Percentiles rank a stretch among this genome's conserved stretches.
Conservation (phyloP, 2,888 invertebrate species). For the Augochlorella aurata region DNA sequence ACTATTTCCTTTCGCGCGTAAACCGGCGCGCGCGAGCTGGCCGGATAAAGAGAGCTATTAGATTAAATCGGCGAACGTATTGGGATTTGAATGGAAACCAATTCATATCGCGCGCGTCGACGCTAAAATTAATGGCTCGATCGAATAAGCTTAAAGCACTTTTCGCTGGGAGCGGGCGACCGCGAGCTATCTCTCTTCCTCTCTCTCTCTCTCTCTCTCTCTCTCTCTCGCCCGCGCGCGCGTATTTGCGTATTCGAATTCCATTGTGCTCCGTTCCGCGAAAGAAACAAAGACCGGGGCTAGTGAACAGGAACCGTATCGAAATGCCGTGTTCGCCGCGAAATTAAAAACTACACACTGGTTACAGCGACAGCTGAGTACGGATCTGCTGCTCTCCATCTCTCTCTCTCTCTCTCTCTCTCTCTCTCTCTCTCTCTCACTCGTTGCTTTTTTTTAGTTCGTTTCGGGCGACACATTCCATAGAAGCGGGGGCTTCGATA, state of each 20-base stretch:
- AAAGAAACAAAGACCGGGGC: constrained; percentile 34
- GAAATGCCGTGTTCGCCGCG: constrained; percentile 64
- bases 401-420: not conserved
- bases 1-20: constrained; percentile 50
- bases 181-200: not conserved
- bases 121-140: constrained; percentile 47
- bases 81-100: constrained; percentile 47
- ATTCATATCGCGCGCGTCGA: constrained; percentile 31
- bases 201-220: not conserved
- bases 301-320: constrained; percentile 22
- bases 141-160: constrained; percentile 58
- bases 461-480: constrained; percentile 49
- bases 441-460: constrained; percentile 30
- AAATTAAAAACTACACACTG: constrained; percentile 69
- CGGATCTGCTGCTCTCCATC: not conserved
- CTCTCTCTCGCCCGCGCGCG: not conserved
- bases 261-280: constrained; percentile 31
- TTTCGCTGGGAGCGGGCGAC: constrained; percentile 33
- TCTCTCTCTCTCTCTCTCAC: not conserved
- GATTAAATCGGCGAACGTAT: constrained; percentile 28
- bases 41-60: constrained; percentile 58
- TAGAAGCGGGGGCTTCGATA: constrained; percentile 43
- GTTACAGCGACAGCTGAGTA: constrained; percentile 38
- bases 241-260: constrained; percentile 24
- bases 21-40: constrained; percentile 37